Base-by-base conservation (phyloP, 35 echinoderm and acorn worm genomes). In the Holothuria glaberrima region DNA sequence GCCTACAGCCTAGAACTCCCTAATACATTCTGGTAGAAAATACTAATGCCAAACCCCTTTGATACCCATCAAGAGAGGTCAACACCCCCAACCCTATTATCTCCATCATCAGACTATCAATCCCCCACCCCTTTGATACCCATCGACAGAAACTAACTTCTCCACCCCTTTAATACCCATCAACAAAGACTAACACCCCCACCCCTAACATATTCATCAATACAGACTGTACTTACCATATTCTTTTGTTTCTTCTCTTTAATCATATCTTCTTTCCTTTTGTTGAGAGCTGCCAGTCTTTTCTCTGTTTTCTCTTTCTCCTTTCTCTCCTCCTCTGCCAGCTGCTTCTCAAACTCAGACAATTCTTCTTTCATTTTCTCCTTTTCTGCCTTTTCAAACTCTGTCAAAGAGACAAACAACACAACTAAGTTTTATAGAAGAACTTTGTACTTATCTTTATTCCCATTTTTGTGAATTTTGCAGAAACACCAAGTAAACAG, bases 211-310 rank as follows among this genome's bases (percentile, higher is more conserved):
- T 9, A 2, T 70, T 70, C 67, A 70, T 35, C 21, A 28, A 19
- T n/a, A 30, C 16, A 30, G 33, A 30, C 67, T n/a, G 33, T 63
- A 63, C 82, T 12, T 85, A 97, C 95, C 89, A 89, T 48, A 63
- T 94, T 89, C 58, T 97, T 97, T 38, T 97, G 90, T 91, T 94
- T 88, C 86, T 97, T 97, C 17, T 97, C 95, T 67, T 97, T 91
- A 35, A 97, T 61, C 89, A 97, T 80, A 46, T 97, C 89, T 46
- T 97, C 95, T 59, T 94, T 97, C 19, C 95, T 90, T 44, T 97
- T 97, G 68, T 94, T 97, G 29, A 97, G 86, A 18, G 92, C 92
- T 16, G 86, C 72, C 9, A 97, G 62, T 59, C 89, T 91, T 77
- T 97, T 97, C 54, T 91, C 95, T 59, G 88, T 89, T 29, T 89